Evolutionary conservation across 2,888 invertebrate species (phyloP).

Genomic region (Metallyticus violacea): DNA sequence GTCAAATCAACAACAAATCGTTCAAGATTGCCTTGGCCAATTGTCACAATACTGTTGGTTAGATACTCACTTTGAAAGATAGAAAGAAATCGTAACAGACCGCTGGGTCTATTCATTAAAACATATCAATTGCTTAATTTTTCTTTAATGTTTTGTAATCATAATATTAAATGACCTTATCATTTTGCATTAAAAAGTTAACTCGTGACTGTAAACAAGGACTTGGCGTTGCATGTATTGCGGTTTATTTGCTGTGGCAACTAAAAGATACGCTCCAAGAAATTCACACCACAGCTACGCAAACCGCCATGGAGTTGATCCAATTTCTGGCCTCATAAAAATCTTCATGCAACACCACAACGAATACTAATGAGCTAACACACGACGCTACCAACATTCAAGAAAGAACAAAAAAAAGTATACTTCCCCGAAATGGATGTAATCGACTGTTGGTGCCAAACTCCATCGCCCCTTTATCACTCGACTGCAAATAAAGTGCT

Average conservation of each 20-base stretch:
- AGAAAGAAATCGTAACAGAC: no score
- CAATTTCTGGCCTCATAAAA: background rate
- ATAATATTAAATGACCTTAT: no score
- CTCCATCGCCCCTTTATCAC: background rate
- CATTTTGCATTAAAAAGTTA: no score
- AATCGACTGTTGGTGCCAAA: background rate
- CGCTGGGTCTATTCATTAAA: no score
- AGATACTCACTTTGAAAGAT: no score
- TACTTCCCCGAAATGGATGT: background rate
- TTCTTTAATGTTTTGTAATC: no score
- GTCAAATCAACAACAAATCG: no score
- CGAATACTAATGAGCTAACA: background rate
- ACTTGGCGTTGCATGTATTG: background rate
- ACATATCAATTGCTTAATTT: no score
- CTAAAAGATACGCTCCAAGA: background rate
- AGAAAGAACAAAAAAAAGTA: background rate
- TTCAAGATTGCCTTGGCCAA: no score
- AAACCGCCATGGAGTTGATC: background rate
- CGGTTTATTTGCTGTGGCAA: background rate
- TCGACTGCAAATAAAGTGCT: background rate
- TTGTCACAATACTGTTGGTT: no score
- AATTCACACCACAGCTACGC: background rate
- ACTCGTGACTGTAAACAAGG: background rate
- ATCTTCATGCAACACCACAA: background rate
- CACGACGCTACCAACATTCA: background rate